These are phyloP conservation scores for Drosophila atripex DNA, from an alignment of 2,888 invertebrate genomes.

Conservation along the genomic window DNA sequence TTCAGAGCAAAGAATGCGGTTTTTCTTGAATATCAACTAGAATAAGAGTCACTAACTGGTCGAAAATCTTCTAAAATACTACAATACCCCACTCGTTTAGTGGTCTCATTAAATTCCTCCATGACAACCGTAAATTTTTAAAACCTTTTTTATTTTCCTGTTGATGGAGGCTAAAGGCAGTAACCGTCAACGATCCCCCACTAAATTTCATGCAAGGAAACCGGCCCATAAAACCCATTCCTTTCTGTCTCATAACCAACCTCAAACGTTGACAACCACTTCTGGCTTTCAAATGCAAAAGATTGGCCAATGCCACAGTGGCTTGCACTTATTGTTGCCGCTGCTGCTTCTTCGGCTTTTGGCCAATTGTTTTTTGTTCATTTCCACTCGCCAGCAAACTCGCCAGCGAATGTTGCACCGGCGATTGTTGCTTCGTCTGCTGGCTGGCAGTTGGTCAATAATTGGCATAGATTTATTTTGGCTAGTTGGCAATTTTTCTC, in stretches of 20 bases:
- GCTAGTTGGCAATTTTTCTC: conserved; percentile 60
- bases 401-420: conserved; percentile 43
- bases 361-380: conserved; percentile 46
- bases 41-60: not conserved
- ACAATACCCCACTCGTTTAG: conserved; percentile 1
- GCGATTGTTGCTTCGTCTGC: conserved; percentile 57
- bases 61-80: not conserved
- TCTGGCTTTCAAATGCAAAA: conserved; percentile 59
- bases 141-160: conserved; percentile 9
- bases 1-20: too few relatives aligned
- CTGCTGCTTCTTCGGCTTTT: conserved; percentile 63
- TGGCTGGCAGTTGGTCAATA: conserved; percentile 76
- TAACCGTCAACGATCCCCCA: conserved; percentile 1
- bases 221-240: conserved; percentile 30
- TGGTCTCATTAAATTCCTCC: conserved; percentile 3
- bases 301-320: conserved; percentile 70
- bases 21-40: too few relatives aligned
- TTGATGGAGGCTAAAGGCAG: conserved; percentile 9
- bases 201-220: conserved; percentile 29
- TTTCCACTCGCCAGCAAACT: conserved; percentile 28
- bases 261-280: conserved; percentile 57
- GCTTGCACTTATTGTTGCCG: conserved; percentile 17
- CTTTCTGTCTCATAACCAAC: conserved; percentile 43
- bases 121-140: conserved; percentile 4
- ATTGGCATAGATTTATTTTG: conserved; percentile 80